Conservation (phyloP, 2,888 invertebrate species). For the Choreutis nemorana region DNA sequence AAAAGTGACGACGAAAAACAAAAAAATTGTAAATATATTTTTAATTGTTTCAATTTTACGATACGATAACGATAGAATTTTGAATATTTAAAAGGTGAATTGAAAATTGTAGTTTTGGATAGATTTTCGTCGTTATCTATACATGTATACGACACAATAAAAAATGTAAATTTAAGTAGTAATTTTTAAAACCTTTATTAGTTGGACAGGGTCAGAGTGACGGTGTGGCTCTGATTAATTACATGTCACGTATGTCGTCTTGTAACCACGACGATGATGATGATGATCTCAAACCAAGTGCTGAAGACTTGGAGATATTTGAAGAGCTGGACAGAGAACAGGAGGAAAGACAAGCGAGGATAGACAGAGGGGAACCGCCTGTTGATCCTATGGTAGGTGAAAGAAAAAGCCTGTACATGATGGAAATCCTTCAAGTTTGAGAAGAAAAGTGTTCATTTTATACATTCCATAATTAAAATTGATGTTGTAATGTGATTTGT, state of each 20-base stretch:
- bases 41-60: no score
- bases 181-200: constrained; percentile 1
- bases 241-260: constrained; percentile 25
- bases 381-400: constrained; percentile 45
- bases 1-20: no score
- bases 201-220: constrained; percentile 23
- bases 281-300: constrained; percentile 37
- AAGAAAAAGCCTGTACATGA: not conserved
- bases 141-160: no score
- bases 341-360: constrained; percentile 39
- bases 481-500: no score
- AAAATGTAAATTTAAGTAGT: no score
- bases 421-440: not conserved
- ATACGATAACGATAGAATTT: no score
- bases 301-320: constrained; percentile 49
- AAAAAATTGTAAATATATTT: not conserved
- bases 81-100: no score
- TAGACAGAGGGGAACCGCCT: constrained; percentile 48
- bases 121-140: no score
- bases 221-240: constrained; percentile 33
- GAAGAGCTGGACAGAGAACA: constrained; percentile 42
- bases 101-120: no score
- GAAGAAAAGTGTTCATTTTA: no score
- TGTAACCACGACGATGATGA: constrained; percentile 19
- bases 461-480: no score